phyloP scores from a whole-genome alignment of 2,113 vertebrate species.

The Megalops atlanticus region DNA sequence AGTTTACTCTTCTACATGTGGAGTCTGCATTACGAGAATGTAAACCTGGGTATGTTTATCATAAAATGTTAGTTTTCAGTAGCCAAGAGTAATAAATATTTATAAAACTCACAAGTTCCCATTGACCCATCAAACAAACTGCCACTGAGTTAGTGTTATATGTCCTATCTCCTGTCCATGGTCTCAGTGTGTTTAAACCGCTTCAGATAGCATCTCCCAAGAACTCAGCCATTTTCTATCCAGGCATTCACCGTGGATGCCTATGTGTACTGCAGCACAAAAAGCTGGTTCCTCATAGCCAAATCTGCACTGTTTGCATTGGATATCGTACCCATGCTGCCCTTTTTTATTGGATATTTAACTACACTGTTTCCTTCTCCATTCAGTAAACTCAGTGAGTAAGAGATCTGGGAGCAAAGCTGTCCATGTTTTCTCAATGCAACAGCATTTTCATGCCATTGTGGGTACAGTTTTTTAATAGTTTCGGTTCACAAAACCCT shows the following conservation, averaged over 20 bases:
- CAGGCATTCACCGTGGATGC: not conserved
- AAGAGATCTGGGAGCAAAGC: constrained; percentile 43
- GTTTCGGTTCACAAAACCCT: constrained; percentile 46
- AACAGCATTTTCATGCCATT: constrained; percentile 47
- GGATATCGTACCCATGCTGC: constrained; percentile 44
- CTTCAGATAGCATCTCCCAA: no score
- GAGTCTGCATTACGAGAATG: not conserved
- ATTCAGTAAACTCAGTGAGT: constrained; percentile 50
- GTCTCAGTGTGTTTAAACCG: not conserved
- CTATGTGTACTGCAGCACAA: not conserved
- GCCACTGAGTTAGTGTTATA: not conserved
- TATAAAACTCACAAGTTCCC: not conserved
- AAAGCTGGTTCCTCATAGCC: constrained; percentile 28
- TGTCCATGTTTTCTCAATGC: constrained; percentile 22
- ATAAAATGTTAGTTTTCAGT: not conserved
- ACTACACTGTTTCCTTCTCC: constrained; percentile 36
- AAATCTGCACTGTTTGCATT: constrained; percentile 41
- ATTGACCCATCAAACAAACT: not conserved
- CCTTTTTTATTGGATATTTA: constrained; percentile 42
- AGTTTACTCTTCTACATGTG: no score
- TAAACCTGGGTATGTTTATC: not conserved
- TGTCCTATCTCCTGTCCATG: not conserved
- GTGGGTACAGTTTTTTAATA: constrained; percentile 31
- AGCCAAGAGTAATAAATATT: not conserved
- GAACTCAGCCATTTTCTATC: constrained; percentile 1